Percentiles rank a stretch among this genome's conserved stretches.
These are phyloP conservation scores for Atta colombica DNA, from an alignment of 1,140 invertebrate genomes.

Conservation along the genomic window DNA sequence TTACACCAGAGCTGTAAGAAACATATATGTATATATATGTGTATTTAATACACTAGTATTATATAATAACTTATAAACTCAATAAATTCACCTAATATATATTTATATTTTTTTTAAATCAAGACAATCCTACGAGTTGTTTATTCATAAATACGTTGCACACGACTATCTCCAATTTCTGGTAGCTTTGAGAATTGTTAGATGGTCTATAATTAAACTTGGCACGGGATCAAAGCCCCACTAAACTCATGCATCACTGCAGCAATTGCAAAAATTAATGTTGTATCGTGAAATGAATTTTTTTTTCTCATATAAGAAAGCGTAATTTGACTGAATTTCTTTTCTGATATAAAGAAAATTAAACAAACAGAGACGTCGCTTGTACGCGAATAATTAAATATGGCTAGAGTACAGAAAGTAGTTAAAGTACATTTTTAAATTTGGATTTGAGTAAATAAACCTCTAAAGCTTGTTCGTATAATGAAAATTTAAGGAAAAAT, in stretches of 20 bases:
- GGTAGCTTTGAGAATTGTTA: conserved; percentile 72
- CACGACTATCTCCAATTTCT: conserved; percentile 68
- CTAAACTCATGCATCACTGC: conserved; percentile 68
- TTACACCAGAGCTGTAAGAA: conserved; percentile 20
- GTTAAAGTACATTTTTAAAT: not conserved
- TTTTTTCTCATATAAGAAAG: not conserved
- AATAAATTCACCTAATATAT: not conserved
- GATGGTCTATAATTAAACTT: conserved; percentile 78
- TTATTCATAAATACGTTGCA: conserved; percentile 53
- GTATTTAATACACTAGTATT: not conserved
- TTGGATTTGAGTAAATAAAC: not conserved
- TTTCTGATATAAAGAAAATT: conserved; percentile 4
- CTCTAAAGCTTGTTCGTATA: not conserved
- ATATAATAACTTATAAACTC: not conserved
- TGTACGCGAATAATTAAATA: not conserved
- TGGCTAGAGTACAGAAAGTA: not conserved
- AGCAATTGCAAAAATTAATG: conserved; percentile 55
- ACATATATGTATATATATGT: not conserved
- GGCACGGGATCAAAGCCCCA: conserved; percentile 71
- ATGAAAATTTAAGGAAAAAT: not conserved
- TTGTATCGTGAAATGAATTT: not conserved
- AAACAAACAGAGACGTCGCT: not conserved
- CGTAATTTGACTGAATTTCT: conserved; percentile 1
- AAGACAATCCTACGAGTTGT: not conserved
- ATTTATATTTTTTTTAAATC: not conserved